Evolutionary conservation across 2,888 invertebrate species (phyloP).

Genomic region (Drosophila silvestris): DNA sequence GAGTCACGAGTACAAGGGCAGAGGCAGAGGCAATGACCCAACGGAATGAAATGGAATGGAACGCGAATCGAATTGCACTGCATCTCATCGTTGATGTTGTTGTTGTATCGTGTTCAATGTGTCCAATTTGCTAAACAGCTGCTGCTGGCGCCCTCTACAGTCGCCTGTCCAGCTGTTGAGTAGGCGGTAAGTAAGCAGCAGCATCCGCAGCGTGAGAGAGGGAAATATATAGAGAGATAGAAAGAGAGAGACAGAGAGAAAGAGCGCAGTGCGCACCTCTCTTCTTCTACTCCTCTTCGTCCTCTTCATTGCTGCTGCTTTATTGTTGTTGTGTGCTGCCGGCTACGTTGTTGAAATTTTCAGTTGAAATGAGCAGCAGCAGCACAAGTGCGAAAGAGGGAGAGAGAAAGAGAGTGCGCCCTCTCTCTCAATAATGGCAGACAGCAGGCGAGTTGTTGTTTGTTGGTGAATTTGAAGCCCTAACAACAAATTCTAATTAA

Average conservation of each 20-base stretch:
- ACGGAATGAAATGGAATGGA: constrained; percentile 7
- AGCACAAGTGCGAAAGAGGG: constrained; percentile 7
- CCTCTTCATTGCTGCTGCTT: not conserved
- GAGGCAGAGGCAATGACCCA: constrained; percentile 49
- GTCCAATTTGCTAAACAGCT: constrained; percentile 48
- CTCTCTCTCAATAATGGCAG: constrained; percentile 38
- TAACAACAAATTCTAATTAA: constrained; percentile 57
- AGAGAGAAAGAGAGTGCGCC: constrained; percentile 36
- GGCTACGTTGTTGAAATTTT: constrained; percentile 55
- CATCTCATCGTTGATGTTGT: not conserved
- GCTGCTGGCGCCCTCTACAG: constrained; percentile 44
- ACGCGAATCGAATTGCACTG: constrained; percentile 5
- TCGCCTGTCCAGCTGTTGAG: constrained; percentile 55
- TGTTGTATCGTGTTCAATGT: constrained; percentile 24
- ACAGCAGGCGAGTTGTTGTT: constrained; percentile 26
- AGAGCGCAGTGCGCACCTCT: not conserved
- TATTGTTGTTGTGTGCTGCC: constrained; percentile 35
- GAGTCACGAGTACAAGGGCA: constrained; percentile 24
- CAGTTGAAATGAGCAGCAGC: constrained; percentile 34
- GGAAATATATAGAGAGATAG: not conserved
- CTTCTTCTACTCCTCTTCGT: not conserved
- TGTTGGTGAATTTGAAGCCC: constrained; percentile 39
- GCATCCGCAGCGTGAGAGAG: constrained; percentile 8
- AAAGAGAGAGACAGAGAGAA: constrained; percentile 16
- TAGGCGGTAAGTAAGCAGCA: constrained; percentile 12